These are phyloP conservation scores for Noturus placidus DNA, from an alignment of 2,113 vertebrate genomes.

Conservation along the genomic window DNA sequence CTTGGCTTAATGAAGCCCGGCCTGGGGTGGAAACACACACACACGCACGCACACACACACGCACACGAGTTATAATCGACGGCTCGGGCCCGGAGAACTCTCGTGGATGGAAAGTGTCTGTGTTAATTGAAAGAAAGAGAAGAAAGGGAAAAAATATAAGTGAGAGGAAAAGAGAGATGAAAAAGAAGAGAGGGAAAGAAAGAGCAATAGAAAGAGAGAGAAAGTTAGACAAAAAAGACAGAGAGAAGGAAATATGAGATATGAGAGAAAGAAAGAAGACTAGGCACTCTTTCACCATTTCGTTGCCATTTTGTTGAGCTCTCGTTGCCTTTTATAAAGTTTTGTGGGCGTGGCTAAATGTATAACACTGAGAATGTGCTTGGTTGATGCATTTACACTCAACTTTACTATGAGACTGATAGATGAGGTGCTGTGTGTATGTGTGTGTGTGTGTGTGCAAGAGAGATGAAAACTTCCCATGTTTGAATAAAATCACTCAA, in stretches of 20 bases:
- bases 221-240: no score
- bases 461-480: neutral
- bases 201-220: neutral
- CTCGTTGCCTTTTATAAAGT: no score
- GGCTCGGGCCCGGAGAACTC: neutral
- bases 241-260: no score
- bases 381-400: no score
- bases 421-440: no score
- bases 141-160: neutral
- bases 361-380: no score
- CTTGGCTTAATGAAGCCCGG: slow-evolving; percentile 40
- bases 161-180: neutral
- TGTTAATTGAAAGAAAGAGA: neutral
- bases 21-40: slow-evolving; percentile 15
- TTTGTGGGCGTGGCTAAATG: no score
- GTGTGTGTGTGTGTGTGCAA: no score
- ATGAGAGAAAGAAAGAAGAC: no score
- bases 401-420: no score
- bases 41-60: slow-evolving; percentile 28
- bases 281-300: no score
- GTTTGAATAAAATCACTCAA: neutral
- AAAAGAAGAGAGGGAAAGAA: neutral
- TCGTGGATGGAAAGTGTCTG: neutral
- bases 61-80: neutral
- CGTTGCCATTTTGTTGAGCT: no score